These are phyloP conservation scores for Aphis gossypii DNA, from an alignment of 1,140 invertebrate genomes.

Conservation along the genomic window DNA sequence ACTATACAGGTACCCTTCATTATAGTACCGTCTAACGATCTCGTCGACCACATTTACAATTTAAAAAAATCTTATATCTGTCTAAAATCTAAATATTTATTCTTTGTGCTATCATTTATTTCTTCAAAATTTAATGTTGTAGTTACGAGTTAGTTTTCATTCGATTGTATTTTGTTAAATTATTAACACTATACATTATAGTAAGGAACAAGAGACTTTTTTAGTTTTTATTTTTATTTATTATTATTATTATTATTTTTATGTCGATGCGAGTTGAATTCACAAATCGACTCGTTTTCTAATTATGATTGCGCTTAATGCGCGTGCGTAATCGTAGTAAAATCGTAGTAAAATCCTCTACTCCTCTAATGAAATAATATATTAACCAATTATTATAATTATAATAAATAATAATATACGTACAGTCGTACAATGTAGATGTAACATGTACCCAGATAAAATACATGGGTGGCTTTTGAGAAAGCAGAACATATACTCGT, in stretches of 20 bases:
- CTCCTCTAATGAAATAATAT: background rate
- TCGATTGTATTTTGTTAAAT: background rate
- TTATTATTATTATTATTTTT: background rate
- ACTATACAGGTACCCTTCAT: background rate
- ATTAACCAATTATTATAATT: slow-evolving; percentile 3
- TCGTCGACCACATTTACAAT: background rate
- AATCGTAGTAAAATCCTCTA: background rate
- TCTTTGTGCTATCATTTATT: background rate
- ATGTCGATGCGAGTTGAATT: background rate
- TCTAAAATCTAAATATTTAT: background rate
- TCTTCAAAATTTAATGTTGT: background rate
- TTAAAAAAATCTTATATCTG: background rate
- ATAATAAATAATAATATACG: background rate
- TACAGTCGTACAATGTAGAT: background rate
- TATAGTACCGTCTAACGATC: background rate
- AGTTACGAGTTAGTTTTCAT: background rate
- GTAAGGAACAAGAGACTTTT: background rate
- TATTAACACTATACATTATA: background rate
- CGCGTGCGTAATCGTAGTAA: background rate
- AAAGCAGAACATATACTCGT: background rate
- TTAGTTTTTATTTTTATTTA: background rate
- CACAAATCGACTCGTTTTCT: background rate
- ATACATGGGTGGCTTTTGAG: slow-evolving; percentile 5
- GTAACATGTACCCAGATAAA: background rate
- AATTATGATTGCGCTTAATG: background rate